These are phyloP conservation scores for Idris sp. DNA, from an alignment of 1,140 invertebrate species.

Conservation along the genomic window DNA sequence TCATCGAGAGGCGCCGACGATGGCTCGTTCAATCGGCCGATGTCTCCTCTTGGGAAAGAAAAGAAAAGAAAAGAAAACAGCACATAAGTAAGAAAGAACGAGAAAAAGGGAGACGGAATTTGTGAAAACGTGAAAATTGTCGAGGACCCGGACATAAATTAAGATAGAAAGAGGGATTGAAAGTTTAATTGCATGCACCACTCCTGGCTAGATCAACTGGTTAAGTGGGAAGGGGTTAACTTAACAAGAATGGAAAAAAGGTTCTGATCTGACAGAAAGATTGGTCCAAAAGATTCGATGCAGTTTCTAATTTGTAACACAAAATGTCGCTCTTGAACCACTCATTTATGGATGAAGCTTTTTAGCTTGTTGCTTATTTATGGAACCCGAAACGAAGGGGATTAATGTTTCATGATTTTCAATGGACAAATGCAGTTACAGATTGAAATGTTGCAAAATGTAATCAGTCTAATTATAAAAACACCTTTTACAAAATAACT, in stretches of 20 bases:
- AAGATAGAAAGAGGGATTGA: constrained; percentile 66
- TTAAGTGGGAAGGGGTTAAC: constrained; percentile 22
- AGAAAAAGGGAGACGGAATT: constrained; percentile 2
- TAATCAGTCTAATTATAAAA: too few species aligned
- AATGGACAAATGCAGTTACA: constrained; percentile 20
- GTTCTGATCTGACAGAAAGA: constrained; percentile 24
- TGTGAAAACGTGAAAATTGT: constrained; percentile 36
- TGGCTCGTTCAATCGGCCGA: constrained; percentile 37
- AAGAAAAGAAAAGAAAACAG: constrained; percentile 8
- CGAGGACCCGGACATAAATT: constrained; percentile 49
- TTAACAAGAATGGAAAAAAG: constrained; percentile 40
- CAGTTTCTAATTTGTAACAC: constrained; percentile 52
- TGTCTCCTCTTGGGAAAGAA: constrained; percentile 8
- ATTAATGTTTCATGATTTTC: constrained; percentile 21
- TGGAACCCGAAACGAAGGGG: constrained; percentile 16
- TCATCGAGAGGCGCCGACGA: constrained; percentile 44
- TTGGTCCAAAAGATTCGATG: constrained; percentile 18
- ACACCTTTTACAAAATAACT: too few species aligned
- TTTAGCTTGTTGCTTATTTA: constrained; percentile 48
- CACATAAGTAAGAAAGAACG: constrained; percentile 15
- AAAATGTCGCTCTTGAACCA: constrained; percentile 30
- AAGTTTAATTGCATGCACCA: constrained; percentile 74
- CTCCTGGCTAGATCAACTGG: constrained; percentile 63
- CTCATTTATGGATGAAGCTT: constrained; percentile 47
- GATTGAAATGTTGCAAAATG: background rate